Percentiles rank a stretch among this genome's conserved stretches.
These are phyloP conservation scores for Dendrocincla tyrannina DNA, from an alignment of 2,797 vertebrate species.

Conservation along the genomic window DNA sequence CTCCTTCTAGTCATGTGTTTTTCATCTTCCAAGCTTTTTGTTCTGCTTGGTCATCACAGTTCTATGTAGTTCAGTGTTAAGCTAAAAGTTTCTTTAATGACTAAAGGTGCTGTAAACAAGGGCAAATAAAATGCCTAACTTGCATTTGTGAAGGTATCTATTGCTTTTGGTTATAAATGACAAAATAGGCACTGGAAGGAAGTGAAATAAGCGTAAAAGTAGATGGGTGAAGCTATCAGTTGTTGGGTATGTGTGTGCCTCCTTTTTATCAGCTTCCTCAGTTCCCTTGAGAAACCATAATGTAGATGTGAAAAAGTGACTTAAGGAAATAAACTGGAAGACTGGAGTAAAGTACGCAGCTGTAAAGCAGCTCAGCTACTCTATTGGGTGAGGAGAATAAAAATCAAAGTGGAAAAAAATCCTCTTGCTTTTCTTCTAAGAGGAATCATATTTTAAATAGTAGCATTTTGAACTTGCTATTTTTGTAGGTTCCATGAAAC, in stretches of 20 bases:
- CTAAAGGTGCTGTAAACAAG: not conserved
- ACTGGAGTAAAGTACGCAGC: not conserved
- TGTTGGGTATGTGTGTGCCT: not conserved
- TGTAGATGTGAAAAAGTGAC: not conserved
- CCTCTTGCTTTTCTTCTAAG: not conserved
- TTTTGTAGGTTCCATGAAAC: not conserved
- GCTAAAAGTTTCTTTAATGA: not conserved
- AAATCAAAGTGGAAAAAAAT: not conserved
- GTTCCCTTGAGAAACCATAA: not conserved
- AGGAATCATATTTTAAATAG: slow-evolving; percentile 1
- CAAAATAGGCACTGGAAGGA: not conserved
- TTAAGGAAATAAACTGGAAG: not conserved
- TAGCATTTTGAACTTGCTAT: slow-evolving; percentile 5
- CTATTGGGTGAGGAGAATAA: not conserved
- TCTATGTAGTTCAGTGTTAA: not conserved
- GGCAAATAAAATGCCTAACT: not conserved
- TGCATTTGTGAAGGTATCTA: not conserved
- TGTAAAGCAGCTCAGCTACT: not conserved
- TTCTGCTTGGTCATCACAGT: not conserved
- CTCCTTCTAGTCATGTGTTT: not conserved
- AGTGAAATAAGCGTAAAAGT: not conserved
- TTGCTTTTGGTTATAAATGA: not conserved
- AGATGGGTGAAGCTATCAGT: not conserved
- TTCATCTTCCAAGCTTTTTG: not conserved
- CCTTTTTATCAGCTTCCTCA: not conserved